Conservation (phyloP, 2,113 vertebrate species). For the Vimba vimba region DNA sequence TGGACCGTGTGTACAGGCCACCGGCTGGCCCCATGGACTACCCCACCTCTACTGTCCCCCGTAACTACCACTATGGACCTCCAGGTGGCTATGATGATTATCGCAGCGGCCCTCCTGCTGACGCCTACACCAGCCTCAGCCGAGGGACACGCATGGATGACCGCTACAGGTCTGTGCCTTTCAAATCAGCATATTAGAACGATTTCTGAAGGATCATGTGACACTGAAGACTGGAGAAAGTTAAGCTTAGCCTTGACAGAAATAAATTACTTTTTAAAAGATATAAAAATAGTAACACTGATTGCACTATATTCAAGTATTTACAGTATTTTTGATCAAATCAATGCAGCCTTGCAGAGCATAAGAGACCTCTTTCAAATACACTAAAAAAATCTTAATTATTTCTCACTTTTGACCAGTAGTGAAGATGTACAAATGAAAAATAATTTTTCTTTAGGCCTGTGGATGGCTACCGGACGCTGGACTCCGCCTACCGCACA, state of each 20-base stretch:
- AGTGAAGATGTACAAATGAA: neutral
- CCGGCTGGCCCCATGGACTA: conserved; percentile 76
- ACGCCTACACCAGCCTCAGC: conserved; percentile 86
- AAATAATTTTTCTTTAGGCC: conserved; percentile 60
- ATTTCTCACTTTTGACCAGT: too few relatives aligned
- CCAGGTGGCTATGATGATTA: conserved; percentile 81
- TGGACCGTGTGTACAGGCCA: conserved; percentile 86
- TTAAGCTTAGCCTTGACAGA: too few relatives aligned
- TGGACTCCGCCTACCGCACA: conserved; percentile 85
- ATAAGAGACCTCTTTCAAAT: too few relatives aligned
- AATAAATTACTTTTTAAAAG: too few relatives aligned
- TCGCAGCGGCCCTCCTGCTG: conserved; percentile 72
- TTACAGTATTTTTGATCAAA: too few relatives aligned
- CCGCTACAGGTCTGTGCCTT: conserved; percentile 79
- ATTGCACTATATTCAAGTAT: too few relatives aligned
- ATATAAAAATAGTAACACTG: too few relatives aligned
- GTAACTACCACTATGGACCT: conserved; percentile 92
- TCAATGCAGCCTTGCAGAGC: too few relatives aligned
- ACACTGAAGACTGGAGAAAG: too few relatives aligned
- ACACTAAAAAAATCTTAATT: too few relatives aligned
- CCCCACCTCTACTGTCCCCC: conserved; percentile 88
- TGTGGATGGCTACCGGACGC: conserved; percentile 77
- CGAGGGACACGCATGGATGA: conserved; percentile 87
- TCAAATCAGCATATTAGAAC: too few relatives aligned
- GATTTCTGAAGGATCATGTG: too few relatives aligned